Percentiles rank a stretch among this genome's conserved stretches.
Evolutionary conservation across 2,888 invertebrate genomes (phyloP).

Genomic region (Melanostoma mellinum): DNA sequence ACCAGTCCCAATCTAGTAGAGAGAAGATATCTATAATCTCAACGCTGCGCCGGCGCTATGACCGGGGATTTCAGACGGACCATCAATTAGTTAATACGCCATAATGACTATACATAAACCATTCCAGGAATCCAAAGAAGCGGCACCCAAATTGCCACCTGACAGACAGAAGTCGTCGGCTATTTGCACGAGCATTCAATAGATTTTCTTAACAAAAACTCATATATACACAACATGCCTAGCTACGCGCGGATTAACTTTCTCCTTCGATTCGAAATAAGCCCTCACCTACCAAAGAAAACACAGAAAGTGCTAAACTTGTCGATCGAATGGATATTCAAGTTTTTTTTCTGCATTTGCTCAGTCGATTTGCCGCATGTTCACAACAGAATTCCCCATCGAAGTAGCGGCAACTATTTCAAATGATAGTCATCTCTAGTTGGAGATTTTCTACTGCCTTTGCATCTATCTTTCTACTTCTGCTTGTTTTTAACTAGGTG

Average conservation of each 20-base stretch:
- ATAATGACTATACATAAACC: slow-evolving; percentile 7
- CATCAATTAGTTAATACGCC: slow-evolving; percentile 39
- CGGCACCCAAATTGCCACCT: slow-evolving; percentile 34
- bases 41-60: too few species aligned
- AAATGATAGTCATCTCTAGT: slow-evolving; percentile 61
- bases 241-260: slow-evolving; percentile 46
- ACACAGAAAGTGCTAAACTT: slow-evolving; percentile 67
- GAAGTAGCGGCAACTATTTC: slow-evolving; percentile 34
- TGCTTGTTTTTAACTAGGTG: too few species aligned
- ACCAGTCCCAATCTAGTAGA: too few species aligned
- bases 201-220: not conserved
- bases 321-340: slow-evolving; percentile 64
- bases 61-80: too few species aligned
- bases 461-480: slow-evolving; percentile 7
- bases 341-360: slow-evolving; percentile 43
- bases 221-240: too few species aligned
- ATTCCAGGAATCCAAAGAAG: slow-evolving; percentile 46
- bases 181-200: slow-evolving; percentile 37
- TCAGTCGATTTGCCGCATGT: slow-evolving; percentile 15
- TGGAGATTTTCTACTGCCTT: slow-evolving; percentile 47
- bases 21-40: too few species aligned
- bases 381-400: slow-evolving; percentile 19
- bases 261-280: slow-evolving; percentile 52
- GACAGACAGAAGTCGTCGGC: slow-evolving; percentile 31
- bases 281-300: slow-evolving; percentile 29